Percentiles rank a stretch among this genome's conserved stretches.
These are phyloP conservation scores for Drosophila melanica DNA, from an alignment of 1,140 invertebrate genomes.

Conservation along the genomic window DNA sequence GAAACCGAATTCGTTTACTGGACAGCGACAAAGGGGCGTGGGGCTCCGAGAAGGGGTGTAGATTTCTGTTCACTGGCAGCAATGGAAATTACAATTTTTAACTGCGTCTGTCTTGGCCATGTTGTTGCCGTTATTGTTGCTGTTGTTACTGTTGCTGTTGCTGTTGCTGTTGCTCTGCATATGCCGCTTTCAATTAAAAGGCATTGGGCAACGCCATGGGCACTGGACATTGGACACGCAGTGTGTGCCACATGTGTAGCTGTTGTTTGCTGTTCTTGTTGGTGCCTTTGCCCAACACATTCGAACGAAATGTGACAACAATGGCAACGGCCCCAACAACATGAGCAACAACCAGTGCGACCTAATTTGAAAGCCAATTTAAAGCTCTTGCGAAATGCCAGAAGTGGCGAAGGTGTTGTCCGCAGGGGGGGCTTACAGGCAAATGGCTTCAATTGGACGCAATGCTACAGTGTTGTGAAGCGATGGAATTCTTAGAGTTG, in stretches of 20 bases:
- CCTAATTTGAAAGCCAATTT: constrained; percentile 71
- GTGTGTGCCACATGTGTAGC: constrained; percentile 22
- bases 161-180: constrained; percentile 53
- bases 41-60: neutral
- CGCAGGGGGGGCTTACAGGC: neutral
- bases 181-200: constrained; percentile 81
- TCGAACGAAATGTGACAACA: constrained; percentile 73
- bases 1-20: constrained; percentile 16
- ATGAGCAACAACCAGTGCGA: constrained; percentile 41
- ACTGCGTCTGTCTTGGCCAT: constrained; percentile 56
- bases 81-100: constrained; percentile 81
- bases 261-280: constrained; percentile 26
- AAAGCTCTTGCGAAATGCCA: constrained; percentile 36
- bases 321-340: constrained; percentile 48
- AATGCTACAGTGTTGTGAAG: constrained; percentile 2
- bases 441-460: constrained; percentile 8
- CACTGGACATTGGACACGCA: constrained; percentile 44
- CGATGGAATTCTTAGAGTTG: neutral
- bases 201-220: constrained; percentile 53
- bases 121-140: constrained; percentile 39
- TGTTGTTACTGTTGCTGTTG: constrained; percentile 25
- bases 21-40: constrained; percentile 5
- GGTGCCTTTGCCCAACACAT: constrained; percentile 56
- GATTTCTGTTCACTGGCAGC: constrained; percentile 25
- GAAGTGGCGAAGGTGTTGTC: constrained; percentile 14